A percentile compares a stretch with the other conserved stretches of the same genome.
Conservation (phyloP, 2,113 vertebrate genomes). For the Sylvicapra grimmia region DNA sequence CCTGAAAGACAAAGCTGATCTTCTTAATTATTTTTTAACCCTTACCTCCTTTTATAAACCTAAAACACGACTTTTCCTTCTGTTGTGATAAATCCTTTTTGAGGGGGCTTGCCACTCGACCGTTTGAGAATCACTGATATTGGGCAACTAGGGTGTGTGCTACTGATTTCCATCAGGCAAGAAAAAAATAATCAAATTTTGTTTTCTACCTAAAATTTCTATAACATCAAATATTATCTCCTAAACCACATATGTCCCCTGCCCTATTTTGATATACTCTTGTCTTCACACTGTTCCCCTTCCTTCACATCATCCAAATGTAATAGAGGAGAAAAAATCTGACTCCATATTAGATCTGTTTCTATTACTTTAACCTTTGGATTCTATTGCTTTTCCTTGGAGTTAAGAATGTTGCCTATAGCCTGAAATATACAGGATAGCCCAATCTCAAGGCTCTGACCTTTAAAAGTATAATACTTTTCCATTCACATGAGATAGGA, state of each 20-base stretch:
- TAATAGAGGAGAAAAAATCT: neutral
- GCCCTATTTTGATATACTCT: neutral
- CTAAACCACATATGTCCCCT: neutral
- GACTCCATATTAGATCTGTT: neutral
- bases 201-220: neutral
- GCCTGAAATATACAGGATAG: neutral
- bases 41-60: neutral
- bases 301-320: neutral
- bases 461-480: neutral
- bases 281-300: neutral
- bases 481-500: neutral
- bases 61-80: neutral
- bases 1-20: neutral
- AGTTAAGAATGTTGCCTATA: neutral
- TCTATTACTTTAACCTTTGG: neutral
- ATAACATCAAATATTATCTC: neutral
- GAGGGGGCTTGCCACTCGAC: neutral
- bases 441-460: neutral
- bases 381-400: neutral
- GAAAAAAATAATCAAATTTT: neutral
- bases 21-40: constrained; percentile 10
- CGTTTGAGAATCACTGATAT: neutral
- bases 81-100: neutral
- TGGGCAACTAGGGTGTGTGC: neutral
- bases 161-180: neutral